Evolutionary conservation across 1,140 invertebrate species (phyloP).

Genomic region (Epicauta chinensis): DNA sequence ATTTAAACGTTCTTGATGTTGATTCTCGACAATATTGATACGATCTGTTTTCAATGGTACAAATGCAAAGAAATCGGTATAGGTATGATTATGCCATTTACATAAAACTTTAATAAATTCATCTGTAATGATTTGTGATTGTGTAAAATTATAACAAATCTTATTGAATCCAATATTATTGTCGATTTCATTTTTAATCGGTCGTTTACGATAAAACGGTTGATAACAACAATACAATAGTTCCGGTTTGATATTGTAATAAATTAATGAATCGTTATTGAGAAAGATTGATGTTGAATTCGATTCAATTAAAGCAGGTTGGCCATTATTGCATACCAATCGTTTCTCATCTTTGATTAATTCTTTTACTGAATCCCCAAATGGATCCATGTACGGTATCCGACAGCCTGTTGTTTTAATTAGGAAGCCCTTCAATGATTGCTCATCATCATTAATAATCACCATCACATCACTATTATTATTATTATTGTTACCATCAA

Average conservation of each 20-base stretch:
- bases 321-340: conserved; percentile 44
- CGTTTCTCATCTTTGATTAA: conserved; percentile 43
- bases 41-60: conserved; percentile 48
- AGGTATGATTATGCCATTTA: conserved; percentile 47
- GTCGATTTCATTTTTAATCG: conserved; percentile 41
- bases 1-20: conserved; percentile 40
- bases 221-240: conserved; percentile 56
- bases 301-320: conserved; percentile 54
- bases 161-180: conserved; percentile 43
- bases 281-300: conserved; percentile 58
- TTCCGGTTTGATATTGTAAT: conserved; percentile 49
- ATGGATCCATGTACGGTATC: conserved; percentile 71
- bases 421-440: conserved; percentile 41
- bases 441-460: neutral
- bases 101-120: conserved; percentile 64
- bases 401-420: conserved; percentile 72
- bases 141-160: conserved; percentile 39
- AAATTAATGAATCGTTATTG: conserved; percentile 33
- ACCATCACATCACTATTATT: neutral
- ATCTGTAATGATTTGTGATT: conserved; percentile 18
- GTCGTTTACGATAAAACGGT: conserved; percentile 50
- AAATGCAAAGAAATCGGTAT: conserved; percentile 65
- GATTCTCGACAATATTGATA: conserved; percentile 8
- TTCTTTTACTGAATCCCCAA: conserved; percentile 54
- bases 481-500: neutral